A percentile compares a stretch with the other conserved stretches of the same genome.
phyloP scores from a whole-genome alignment of 2,113 vertebrate genomes.

The Macquaria australasica region DNA sequence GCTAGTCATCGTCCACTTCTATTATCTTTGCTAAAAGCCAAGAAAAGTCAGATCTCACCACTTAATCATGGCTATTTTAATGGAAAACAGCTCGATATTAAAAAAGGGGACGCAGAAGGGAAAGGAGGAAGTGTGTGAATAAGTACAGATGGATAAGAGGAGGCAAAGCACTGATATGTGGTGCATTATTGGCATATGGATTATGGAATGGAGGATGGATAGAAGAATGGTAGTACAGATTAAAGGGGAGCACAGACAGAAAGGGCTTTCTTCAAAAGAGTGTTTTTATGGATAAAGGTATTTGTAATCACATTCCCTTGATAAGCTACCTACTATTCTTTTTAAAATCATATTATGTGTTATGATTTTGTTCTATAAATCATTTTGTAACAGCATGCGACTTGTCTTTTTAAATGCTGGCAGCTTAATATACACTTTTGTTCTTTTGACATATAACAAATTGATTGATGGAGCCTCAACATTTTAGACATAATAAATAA shows the following conservation, averaged over 20 bases:
- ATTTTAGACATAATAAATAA: background rate
- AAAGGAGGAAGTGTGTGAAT: constrained; percentile 15
- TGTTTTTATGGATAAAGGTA: background rate
- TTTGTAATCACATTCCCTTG: constrained; percentile 1
- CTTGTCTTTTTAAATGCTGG: background rate
- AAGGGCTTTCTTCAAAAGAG: background rate
- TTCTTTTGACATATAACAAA: background rate
- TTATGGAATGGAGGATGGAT: background rate
- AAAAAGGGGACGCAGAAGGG: constrained; percentile 15
- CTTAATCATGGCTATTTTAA: constrained; percentile 73
- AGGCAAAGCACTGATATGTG: background rate
- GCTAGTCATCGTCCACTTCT: constrained; percentile 61
- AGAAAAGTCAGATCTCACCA: constrained; percentile 58
- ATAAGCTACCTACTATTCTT: background rate
- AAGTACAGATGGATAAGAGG: background rate
- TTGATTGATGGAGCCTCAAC: background rate
- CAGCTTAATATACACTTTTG: too few relatives aligned
- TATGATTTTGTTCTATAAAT: background rate
- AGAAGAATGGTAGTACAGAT: background rate
- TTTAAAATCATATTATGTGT: background rate
- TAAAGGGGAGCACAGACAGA: background rate
- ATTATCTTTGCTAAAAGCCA: constrained; percentile 70
- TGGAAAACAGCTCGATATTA: constrained; percentile 67
- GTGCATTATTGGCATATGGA: constrained; percentile 29
- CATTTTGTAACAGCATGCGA: background rate